Base-by-base conservation (phyloP, 2,888 invertebrate genomes). In the Ecdyonurus torrentis region DNA sequence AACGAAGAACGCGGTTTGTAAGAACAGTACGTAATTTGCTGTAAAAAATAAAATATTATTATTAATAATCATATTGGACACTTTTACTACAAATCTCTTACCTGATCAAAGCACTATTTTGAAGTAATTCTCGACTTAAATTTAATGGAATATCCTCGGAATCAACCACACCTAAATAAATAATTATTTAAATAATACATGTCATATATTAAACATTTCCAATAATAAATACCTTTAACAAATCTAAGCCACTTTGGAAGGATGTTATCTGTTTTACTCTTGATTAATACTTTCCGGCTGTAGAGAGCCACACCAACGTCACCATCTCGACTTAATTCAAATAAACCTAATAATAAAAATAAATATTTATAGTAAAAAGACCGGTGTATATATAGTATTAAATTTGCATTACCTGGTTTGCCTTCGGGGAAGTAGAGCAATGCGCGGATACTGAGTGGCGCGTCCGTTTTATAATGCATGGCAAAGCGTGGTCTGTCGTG, bases 81-180 rank as follows among this genome's bases (percentile, higher is more conserved):
- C 22, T 55, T 7, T 20, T 22, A 55, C 22, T 55, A 55, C 5
- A 23, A 1, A 15, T 62, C 67, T 75, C 78, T 77, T 77, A 87
- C 89, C 81, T 83, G 68, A 98, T 94, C 2, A 98, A 79, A 23
- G 85, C 82, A 74, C 93, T 94, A 71, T 98, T 96, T 76, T 98
- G 98, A 60, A 98, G 78, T 65, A 98, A 76, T 76, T 98, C 98
- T 72, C 98, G 82, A 73, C 96, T 97, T 65, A 98, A 80, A 82
- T 98, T 98, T 63, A 98, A 78, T 55, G 98, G 98, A 78, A 98
- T 96, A 76, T 98, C 98, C 79, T 98, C 98, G 1, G 95, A 96
- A 78, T 98, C 98, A 19, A 98, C 94, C 25, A 98, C 96, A 72
- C 96, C 85, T 84, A 70, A 60, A 69, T 68, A 60, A 7, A 55